Percentiles rank a stretch among this genome's conserved stretches.
Conservation (phyloP, 2,797 vertebrate species). For the Esox lucius region DNA sequence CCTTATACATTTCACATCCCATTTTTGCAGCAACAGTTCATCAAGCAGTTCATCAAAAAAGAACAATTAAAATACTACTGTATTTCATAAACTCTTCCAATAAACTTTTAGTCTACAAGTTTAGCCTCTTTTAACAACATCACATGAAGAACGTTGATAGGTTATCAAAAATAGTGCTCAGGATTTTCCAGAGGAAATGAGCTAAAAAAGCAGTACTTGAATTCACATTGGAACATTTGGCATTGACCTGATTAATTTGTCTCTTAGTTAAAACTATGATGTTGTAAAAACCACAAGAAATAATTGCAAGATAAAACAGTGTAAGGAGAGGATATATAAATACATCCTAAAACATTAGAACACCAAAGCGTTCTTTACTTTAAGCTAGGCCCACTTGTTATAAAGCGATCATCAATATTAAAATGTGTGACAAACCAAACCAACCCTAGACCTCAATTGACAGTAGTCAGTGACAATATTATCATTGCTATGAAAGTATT, state of each 20-base stretch:
- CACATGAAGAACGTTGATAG: not conserved
- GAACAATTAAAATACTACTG: not conserved
- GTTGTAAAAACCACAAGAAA: constrained; percentile 5
- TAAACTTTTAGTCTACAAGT: constrained; percentile 4
- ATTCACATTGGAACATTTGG: constrained; percentile 43
- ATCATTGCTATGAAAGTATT: constrained; percentile 18
- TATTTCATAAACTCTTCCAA: constrained; percentile 26
- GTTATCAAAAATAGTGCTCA: constrained; percentile 19
- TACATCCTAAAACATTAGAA: constrained; percentile 6
- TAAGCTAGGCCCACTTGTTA: constrained; percentile 20
- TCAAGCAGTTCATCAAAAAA: not conserved
- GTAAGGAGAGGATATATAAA: constrained; percentile 15
- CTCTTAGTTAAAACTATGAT: constrained; percentile 10
- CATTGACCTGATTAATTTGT: constrained; percentile 21
- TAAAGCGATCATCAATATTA: constrained; percentile 37
- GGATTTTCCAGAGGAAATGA: constrained; percentile 24
- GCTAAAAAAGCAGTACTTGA: constrained; percentile 15
- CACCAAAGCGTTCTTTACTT: constrained; percentile 2
- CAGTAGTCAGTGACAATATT: constrained; percentile 10
- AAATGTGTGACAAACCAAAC: constrained; percentile 12
- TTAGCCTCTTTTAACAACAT: constrained; percentile 24
- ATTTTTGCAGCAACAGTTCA: constrained; percentile 25
- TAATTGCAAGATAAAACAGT: constrained; percentile 15
- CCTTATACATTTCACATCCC: constrained; percentile 47
- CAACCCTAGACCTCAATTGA: constrained; percentile 27